Evolutionary conservation across 1,140 invertebrate species (phyloP).

Genomic region (Papilio helenus): DNA sequence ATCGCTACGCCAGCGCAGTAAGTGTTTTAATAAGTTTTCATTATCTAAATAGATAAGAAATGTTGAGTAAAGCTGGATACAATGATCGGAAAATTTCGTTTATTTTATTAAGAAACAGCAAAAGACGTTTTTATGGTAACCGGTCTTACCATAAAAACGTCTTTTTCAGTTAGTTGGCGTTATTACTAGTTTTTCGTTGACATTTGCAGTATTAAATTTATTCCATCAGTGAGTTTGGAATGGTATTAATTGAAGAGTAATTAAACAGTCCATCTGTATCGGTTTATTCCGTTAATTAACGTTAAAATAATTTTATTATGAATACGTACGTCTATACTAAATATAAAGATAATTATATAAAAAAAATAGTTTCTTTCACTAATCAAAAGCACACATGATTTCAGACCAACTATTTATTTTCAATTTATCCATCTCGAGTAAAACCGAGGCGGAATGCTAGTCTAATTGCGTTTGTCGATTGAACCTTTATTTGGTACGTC

Average conservation of each 20-base stretch:
- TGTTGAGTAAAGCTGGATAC: too few relatives aligned
- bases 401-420: too few relatives aligned
- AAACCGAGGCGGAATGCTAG: neutral
- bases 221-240: slow-evolving; percentile 4
- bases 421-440: neutral
- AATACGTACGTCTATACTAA: too few relatives aligned
- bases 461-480: neutral
- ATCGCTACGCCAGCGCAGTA: too few relatives aligned
- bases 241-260: neutral
- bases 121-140: too few relatives aligned
- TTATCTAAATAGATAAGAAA: too few relatives aligned
- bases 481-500: neutral
- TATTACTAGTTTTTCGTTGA: neutral
- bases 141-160: too few relatives aligned
- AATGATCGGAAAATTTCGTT: too few relatives aligned
- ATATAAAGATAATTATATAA: too few relatives aligned
- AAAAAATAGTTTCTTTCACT: too few relatives aligned
- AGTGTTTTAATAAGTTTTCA: too few relatives aligned
- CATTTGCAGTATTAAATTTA: neutral
- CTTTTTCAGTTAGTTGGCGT: neutral
- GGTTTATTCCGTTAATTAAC: neutral
- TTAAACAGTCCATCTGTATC: neutral
- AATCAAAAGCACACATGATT: too few relatives aligned
- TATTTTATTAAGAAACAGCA: neutral
- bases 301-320: neutral